Conservation (phyloP, 2,113 vertebrate species). For the Solea senegalensis region DNA sequence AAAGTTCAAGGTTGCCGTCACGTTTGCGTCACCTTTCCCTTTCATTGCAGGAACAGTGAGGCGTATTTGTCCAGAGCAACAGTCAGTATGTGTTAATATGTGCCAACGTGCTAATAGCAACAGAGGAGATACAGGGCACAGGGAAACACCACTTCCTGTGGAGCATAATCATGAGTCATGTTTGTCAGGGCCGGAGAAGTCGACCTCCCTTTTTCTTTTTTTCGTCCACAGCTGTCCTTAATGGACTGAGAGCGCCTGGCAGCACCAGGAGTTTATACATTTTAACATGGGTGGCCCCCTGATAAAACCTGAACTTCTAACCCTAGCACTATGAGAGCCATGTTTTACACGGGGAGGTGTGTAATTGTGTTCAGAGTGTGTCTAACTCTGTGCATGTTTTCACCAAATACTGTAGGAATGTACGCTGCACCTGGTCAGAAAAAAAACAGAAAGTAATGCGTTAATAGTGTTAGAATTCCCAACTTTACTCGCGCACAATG, state of each 20-base stretch:
- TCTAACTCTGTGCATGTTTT: neutral
- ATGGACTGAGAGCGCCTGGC: slow-evolving; percentile 36
- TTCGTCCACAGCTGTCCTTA: slow-evolving; percentile 41
- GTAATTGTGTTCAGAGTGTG: neutral
- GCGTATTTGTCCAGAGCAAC: slow-evolving; percentile 8
- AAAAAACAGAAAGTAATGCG: too few species aligned
- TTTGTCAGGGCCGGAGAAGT: slow-evolving; percentile 38
- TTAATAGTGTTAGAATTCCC: neutral
- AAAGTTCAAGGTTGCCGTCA: slow-evolving; percentile 66
- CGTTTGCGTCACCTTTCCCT: slow-evolving; percentile 37
- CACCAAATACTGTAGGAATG: neutral
- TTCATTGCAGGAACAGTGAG: slow-evolving; percentile 24
- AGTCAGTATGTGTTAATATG: slow-evolving; percentile 36
- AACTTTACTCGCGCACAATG: neutral
- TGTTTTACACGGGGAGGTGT: slow-evolving; percentile 11
- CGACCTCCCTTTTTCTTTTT: slow-evolving; percentile 7
- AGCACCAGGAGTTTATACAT: slow-evolving; percentile 32
- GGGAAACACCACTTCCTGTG: slow-evolving; percentile 40
- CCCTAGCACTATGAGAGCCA: slow-evolving; percentile 31
- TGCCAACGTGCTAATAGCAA: slow-evolving; percentile 6
- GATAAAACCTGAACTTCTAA: slow-evolving; percentile 59
- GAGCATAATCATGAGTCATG: slow-evolving; percentile 27
- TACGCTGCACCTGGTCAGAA: neutral
- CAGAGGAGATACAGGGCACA: slow-evolving; percentile 1
- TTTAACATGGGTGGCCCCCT: slow-evolving; percentile 48